These are phyloP conservation scores for Accipiter cooperii DNA, from an alignment of 2,113 vertebrate genomes.

Conservation along the genomic window DNA sequence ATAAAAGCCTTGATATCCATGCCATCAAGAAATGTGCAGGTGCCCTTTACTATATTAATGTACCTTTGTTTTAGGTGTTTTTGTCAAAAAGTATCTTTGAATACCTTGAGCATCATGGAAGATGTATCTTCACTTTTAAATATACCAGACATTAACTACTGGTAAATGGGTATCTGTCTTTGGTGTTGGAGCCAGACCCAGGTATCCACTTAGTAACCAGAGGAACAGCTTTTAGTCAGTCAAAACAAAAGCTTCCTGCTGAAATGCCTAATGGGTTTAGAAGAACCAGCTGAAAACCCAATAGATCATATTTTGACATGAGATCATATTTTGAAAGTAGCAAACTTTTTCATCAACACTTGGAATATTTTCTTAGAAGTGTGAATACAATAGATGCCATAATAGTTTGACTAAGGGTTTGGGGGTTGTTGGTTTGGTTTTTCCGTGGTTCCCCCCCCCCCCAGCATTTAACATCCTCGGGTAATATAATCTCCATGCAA, in stretches of 20 bases:
- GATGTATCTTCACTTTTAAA: not conserved
- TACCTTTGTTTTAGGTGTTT: not conserved
- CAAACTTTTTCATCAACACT: not conserved
- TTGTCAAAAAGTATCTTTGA: not conserved
- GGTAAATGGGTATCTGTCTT: not conserved
- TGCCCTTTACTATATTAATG: not conserved
- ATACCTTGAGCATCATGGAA: not conserved
- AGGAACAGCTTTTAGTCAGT: not conserved
- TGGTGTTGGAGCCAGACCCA: not conserved
- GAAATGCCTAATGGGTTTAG: not conserved
- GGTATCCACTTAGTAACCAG: not conserved
- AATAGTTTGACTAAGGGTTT: not conserved
- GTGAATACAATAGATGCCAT: not conserved
- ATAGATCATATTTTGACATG: not conserved
- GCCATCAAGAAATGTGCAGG: not conserved
- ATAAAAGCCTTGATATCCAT: not conserved
- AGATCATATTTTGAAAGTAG: not conserved
- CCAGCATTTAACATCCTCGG: not conserved
- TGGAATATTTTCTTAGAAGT: not conserved
- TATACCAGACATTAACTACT: not conserved
- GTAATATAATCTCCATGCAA: not conserved
- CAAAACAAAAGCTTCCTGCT: not conserved
- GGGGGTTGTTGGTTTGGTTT: not conserved
- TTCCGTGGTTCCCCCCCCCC: too few species aligned
- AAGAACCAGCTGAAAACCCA: not conserved